Evolutionary conservation across 2,113 vertebrate species (phyloP).

Genomic region (Thryonomys swinderianus): DNA sequence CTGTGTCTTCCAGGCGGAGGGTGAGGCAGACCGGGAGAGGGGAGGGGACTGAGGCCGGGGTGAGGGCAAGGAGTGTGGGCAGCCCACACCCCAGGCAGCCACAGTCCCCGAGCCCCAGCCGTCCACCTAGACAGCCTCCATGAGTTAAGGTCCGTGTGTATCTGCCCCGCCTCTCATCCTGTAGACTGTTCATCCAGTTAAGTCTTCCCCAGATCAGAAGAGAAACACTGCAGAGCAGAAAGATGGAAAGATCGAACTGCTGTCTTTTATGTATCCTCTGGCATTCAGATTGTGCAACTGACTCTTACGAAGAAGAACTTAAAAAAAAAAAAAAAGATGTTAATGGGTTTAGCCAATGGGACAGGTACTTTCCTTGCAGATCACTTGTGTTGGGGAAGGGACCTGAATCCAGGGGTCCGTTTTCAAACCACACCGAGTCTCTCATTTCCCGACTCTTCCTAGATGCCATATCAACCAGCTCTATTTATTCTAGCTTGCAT

Average conservation of each 20-base stretch:
- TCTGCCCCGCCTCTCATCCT: background rate
- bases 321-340: constrained; percentile 34
- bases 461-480: background rate
- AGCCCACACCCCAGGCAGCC: background rate
- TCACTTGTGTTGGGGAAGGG: background rate
- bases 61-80: background rate
- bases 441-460: background rate
- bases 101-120: background rate
- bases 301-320: background rate
- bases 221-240: constrained; percentile 25
- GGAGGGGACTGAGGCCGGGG: background rate
- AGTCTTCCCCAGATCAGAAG: constrained; percentile 46
- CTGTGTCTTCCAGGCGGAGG: background rate
- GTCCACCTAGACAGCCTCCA: background rate
- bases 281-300: constrained; percentile 50
- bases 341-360: constrained; percentile 41
- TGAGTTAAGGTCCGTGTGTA: background rate
- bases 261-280: background rate
- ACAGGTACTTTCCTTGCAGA: constrained; percentile 24
- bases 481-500: background rate
- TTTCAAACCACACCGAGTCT: background rate
- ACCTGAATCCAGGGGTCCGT: background rate
- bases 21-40: background rate
- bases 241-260: background rate
- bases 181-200: background rate